phyloP scores from a whole-genome alignment of 2,113 vertebrate genomes.

The Rissa tridactyla region DNA sequence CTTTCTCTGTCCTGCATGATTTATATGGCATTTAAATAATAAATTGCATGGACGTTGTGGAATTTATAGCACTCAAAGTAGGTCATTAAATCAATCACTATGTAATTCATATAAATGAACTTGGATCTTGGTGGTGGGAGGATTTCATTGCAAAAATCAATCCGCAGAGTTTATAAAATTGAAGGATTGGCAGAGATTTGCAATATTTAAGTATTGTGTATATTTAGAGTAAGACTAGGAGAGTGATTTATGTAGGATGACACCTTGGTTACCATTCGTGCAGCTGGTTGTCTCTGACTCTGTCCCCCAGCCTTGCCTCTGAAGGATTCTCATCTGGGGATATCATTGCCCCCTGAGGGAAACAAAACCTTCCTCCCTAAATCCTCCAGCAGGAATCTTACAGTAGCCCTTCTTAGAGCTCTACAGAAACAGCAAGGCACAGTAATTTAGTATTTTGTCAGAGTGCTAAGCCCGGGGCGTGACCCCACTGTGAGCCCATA shows the following conservation, averaged over 20 bases:
- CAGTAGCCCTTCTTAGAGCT: not conserved
- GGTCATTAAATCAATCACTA: constrained; percentile 65
- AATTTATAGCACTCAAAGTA: constrained; percentile 51
- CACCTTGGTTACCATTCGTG: not conserved
- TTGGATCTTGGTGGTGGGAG: constrained; percentile 27
- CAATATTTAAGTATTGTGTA: not conserved
- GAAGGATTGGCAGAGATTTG: not conserved
- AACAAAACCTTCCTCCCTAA: not conserved
- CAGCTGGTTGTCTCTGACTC: not conserved
- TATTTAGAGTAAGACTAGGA: not conserved
- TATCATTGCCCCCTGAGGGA: not conserved
- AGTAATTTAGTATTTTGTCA: not conserved
- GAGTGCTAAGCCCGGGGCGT: not conserved
- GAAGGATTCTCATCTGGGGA: not conserved
- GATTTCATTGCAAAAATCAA: constrained; percentile 35
- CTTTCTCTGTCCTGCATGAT: constrained; percentile 25
- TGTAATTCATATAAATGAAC: constrained; percentile 67
- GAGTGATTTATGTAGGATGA: not conserved
- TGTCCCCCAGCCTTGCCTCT: not conserved
- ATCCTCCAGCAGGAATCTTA: not conserved
- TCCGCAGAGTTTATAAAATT: constrained; percentile 31
- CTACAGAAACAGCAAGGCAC: not conserved
- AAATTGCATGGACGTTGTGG: constrained; percentile 14
- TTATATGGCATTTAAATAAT: constrained; percentile 65
- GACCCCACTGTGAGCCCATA: not conserved